Conservation (phyloP, 2,113 vertebrate genomes). For the Macquaria australasica region DNA sequence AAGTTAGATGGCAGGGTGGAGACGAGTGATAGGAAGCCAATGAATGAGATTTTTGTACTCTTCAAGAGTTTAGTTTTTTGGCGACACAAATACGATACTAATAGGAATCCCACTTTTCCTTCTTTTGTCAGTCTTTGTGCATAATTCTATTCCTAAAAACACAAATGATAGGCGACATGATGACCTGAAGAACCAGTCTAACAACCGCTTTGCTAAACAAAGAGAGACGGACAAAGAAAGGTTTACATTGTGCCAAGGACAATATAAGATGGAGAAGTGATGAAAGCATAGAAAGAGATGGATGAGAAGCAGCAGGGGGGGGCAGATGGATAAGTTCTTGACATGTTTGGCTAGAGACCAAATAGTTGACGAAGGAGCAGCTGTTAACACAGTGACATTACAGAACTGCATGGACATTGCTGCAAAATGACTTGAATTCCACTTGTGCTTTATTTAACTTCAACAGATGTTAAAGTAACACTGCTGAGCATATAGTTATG, state of each 20-base stretch:
- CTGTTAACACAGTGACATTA: conserved; percentile 42
- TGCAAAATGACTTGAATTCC: conserved; percentile 49
- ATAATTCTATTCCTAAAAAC: not conserved
- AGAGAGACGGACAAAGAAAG: conserved; percentile 5
- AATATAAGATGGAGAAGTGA: conserved; percentile 11
- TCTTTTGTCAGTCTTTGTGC: not conserved
- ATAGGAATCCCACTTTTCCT: not conserved
- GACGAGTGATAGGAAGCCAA: not conserved
- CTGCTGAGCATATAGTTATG: not conserved
- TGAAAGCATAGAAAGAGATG: conserved; percentile 28
- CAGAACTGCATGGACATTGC: conserved; percentile 11
- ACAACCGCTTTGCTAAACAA: conserved; percentile 10
- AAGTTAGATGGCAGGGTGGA: not conserved
- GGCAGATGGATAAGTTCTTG: conserved; percentile 56
- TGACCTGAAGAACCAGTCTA: conserved; percentile 33
- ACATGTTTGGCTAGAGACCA: conserved; percentile 59
- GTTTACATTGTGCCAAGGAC: not conserved
- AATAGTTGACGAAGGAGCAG: conserved; percentile 56
- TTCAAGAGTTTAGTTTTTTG: not conserved
- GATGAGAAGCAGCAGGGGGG: conserved; percentile 23
- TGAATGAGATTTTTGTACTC: not conserved
- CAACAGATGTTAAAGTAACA: conserved; percentile 18
- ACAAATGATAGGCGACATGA: not conserved
- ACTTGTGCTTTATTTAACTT: conserved; percentile 50
- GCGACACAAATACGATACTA: not conserved